A percentile compares a stretch with the other conserved stretches of the same genome.
These are phyloP conservation scores for Onychostruthus taczanowskii DNA, from an alignment of 2,113 vertebrate genomes.

Conservation along the genomic window DNA sequence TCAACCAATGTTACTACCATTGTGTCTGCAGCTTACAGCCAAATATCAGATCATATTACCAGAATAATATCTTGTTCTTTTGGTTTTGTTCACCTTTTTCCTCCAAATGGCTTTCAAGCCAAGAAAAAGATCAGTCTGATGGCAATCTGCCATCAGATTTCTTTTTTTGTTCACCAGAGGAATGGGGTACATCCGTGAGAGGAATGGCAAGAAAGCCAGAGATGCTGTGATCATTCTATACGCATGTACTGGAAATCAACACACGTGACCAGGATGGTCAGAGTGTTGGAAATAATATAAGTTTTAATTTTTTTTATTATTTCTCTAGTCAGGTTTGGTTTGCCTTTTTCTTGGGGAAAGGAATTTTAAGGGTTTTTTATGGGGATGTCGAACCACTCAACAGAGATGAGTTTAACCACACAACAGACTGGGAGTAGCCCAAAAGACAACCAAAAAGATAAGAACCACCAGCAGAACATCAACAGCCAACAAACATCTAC, in stretches of 20 bases:
- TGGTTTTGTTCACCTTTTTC: neutral
- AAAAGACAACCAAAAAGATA: neutral
- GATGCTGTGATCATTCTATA: neutral
- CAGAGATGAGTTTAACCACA: neutral
- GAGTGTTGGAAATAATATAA: neutral
- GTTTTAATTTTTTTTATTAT: neutral
- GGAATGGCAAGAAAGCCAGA: neutral
- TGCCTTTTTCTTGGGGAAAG: neutral
- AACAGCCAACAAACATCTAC: no score
- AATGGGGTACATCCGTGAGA: neutral
- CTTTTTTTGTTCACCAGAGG: neutral
- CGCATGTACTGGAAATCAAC: neutral
- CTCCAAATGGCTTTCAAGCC: neutral
- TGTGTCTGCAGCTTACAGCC: neutral
- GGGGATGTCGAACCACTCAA: neutral
- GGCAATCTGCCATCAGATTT: no score
- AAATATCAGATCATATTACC: neutral
- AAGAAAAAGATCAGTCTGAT: neutral
- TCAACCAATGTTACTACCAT: fast-evolving
- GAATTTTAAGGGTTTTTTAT: neutral
- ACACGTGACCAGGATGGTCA: neutral
- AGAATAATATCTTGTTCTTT: neutral
- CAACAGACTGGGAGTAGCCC: neutral
- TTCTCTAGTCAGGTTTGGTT: neutral
- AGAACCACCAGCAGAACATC: neutral